A percentile compares a stretch with the other conserved stretches of the same genome.
phyloP scores from a whole-genome alignment of 53 echinoderm and acorn worm genomes.

The Echinometra lucunter region DNA sequence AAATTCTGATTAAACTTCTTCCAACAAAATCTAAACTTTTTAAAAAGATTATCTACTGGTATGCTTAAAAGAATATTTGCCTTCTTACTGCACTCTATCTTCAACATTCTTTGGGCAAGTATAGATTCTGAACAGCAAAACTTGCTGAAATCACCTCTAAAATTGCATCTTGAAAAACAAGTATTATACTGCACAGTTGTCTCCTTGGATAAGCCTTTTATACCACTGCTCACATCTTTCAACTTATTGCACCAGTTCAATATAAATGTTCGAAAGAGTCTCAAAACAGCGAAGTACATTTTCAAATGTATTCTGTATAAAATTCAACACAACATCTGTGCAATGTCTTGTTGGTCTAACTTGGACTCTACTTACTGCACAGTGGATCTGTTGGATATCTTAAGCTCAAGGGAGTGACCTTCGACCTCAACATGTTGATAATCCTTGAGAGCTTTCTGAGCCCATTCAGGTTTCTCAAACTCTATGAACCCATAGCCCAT shows the following conservation, averaged over 20 bases:
- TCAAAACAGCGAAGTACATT: neutral
- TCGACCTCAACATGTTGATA: constrained; percentile 86
- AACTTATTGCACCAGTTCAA: neutral
- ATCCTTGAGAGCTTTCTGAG: constrained; percentile 89
- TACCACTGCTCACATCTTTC: no score
- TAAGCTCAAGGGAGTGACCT: constrained; percentile 84
- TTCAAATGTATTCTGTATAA: neutral
- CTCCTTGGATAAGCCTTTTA: no score
- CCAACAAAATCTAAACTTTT: no score
- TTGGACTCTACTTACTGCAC: constrained; percentile 76
- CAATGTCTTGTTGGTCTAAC: neutral
- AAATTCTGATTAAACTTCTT: no score
- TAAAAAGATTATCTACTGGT: no score
- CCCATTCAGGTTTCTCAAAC: constrained; percentile 79
- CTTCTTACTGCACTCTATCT: no score
- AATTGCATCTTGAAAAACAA: no score
- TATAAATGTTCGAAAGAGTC: neutral
- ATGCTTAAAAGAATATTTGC: no score
- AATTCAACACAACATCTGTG: neutral
- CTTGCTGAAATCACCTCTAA: no score
- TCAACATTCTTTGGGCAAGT: no score
- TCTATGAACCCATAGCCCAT: constrained; percentile 99
- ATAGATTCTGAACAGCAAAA: no score
- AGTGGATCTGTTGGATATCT: constrained; percentile 84
- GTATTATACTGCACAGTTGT: no score